phyloP scores from a whole-genome alignment of 2,797 vertebrate genomes.

The Urocyon cinereoargenteus region DNA sequence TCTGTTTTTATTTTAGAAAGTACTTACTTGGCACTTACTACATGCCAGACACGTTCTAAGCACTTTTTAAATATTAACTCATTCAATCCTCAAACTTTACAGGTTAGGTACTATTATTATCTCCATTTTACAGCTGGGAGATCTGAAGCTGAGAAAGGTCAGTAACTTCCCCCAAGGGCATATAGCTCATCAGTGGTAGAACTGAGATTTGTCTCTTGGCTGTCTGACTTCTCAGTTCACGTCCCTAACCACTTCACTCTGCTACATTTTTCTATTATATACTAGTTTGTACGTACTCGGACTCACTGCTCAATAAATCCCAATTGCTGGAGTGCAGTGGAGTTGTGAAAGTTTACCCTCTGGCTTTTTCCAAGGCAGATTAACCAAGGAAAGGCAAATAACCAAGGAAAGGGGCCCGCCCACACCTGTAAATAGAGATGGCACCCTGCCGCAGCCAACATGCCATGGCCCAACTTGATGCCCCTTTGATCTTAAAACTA shows the following conservation, averaged over 20 bases:
- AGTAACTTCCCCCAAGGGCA: not conserved
- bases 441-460: not conserved
- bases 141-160: not conserved
- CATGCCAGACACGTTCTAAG: not conserved
- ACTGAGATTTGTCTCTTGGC: not conserved
- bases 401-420: not conserved
- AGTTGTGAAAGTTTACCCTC: not conserved
- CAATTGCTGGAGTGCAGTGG: not conserved
- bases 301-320: not conserved
- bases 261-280: not conserved
- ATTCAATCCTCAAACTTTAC: not conserved
- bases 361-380: not conserved
- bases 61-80: slow-evolving; percentile 21
- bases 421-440: not conserved
- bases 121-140: not conserved
- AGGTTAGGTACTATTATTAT: not conserved
- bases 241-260: not conserved
- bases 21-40: not conserved
- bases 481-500: not conserved
- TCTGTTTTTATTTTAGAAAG: slow-evolving; percentile 24
- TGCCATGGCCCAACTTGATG: not conserved
- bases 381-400: not conserved
- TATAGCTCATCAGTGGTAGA: not conserved
- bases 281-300: not conserved
- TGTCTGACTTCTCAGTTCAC: not conserved